A percentile compares a stretch with the other conserved stretches of the same genome.
These are phyloP conservation scores for Stegana nigrithorax DNA, from an alignment of 2,888 invertebrate genomes.

Conservation along the genomic window DNA sequence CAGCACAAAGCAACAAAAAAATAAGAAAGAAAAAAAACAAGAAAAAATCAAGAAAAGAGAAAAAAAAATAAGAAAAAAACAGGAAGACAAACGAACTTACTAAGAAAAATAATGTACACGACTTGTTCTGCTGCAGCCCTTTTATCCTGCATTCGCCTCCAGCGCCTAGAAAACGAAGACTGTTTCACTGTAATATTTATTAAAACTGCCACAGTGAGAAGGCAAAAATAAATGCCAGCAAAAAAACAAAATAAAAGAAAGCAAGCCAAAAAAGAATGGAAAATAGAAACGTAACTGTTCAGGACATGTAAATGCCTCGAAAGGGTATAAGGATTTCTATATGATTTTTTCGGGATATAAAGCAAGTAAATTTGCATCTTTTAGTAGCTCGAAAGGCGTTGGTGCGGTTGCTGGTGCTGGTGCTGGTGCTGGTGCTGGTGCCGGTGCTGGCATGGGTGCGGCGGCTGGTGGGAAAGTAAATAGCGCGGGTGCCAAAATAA, in stretches of 20 bases:
- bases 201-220: constrained; percentile 42
- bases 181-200: constrained; percentile 58
- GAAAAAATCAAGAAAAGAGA: constrained; percentile 3
- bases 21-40: constrained; percentile 31
- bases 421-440: neutral
- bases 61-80: neutral
- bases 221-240: neutral
- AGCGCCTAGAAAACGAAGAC: constrained; percentile 2
- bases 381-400: constrained; percentile 33
- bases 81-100: too few species aligned
- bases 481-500: constrained; percentile 7
- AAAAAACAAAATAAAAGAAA: neutral
- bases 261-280: neutral
- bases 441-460: constrained; percentile 22
- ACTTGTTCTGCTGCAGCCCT: neutral
- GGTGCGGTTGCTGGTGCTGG: neutral
- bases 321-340: neutral
- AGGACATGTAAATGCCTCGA: neutral
- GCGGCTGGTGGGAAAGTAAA: constrained; percentile 22
- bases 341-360: neutral
- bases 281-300: neutral
- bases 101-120: neutral
- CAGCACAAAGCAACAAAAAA: constrained; percentile 27
- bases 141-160: neutral
- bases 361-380: constrained; percentile 59